These are phyloP conservation scores for Elaeidobius kamerunicus DNA, from an alignment of 2,888 invertebrate species.

Conservation along the genomic window DNA sequence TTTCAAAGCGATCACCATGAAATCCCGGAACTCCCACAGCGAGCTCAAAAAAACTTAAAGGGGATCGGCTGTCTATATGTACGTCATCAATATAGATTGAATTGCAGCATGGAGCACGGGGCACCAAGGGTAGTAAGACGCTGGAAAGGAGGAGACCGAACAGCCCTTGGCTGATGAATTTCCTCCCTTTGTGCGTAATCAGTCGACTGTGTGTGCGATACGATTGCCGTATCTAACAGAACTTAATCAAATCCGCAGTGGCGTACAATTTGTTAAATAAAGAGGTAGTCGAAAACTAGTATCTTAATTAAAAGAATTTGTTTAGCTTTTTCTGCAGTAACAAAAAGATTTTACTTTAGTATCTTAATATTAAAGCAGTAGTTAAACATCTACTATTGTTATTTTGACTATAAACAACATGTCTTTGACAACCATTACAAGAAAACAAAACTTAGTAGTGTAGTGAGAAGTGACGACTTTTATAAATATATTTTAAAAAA, in stretches of 20 bases:
- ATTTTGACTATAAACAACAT: no score
- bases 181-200: conserved; percentile 47
- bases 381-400: no score
- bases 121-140: conserved; percentile 30
- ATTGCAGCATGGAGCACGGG: conserved; percentile 31
- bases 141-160: conserved; percentile 39
- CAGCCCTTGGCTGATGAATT: conserved; percentile 40
- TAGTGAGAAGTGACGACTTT: no score
- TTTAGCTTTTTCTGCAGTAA: no score
- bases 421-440: no score
- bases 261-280: no score
- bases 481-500: no score
- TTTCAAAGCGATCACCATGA: conserved; percentile 30
- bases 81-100: conserved; percentile 33
- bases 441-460: no score
- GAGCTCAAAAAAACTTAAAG: conserved; percentile 26
- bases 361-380: no score
- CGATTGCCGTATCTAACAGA: conserved; percentile 40
- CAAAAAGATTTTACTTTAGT: no score
- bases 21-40: conserved; percentile 26
- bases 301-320: no score
- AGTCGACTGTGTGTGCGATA: conserved; percentile 42
- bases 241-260: conserved; percentile 28
- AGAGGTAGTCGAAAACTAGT: no score
- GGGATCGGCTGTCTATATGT: conserved; percentile 29